Evolutionary conservation across 2,888 invertebrate species (phyloP).

Genomic region (Sesia bembeciformis): DNA sequence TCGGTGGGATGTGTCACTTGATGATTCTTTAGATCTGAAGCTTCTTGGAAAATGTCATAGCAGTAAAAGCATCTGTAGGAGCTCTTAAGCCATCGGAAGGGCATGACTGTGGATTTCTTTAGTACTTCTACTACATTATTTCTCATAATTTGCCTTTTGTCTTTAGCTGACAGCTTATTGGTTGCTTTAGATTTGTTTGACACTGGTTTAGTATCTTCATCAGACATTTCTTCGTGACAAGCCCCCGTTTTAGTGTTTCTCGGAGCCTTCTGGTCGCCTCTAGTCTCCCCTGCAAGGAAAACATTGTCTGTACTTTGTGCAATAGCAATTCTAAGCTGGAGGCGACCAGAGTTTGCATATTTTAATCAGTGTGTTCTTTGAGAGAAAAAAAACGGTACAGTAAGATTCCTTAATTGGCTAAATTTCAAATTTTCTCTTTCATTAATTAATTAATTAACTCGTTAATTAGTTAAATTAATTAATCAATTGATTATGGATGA

Average conservation of each 20-base stretch:
- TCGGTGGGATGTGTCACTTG: slow-evolving; percentile 38
- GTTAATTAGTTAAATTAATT: too few species aligned
- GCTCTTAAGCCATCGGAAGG: slow-evolving; percentile 61
- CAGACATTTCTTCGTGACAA: slow-evolving; percentile 1
- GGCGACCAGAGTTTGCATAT: slow-evolving; percentile 29
- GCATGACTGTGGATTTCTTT: slow-evolving; percentile 51
- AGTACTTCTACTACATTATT: slow-evolving; percentile 51
- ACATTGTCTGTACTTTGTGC: slow-evolving; percentile 13
- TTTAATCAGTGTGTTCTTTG: too few species aligned
- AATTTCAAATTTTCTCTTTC: too few species aligned
- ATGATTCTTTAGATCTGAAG: slow-evolving; percentile 45
- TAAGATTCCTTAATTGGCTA: too few species aligned
- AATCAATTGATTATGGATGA: too few species aligned
- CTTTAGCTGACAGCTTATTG: slow-evolving; percentile 25
- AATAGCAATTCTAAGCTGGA: slow-evolving; percentile 13
- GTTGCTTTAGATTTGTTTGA: not conserved
- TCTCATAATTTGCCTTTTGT: slow-evolving; percentile 49
- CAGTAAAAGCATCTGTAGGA: slow-evolving; percentile 65
- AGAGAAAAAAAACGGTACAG: too few species aligned
- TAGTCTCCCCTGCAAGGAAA: slow-evolving; percentile 61
- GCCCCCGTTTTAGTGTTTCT: slow-evolving; percentile 5
- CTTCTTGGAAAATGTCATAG: slow-evolving; percentile 62
- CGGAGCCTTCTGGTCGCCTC: slow-evolving; percentile 43
- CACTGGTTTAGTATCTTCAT: slow-evolving; percentile 2
- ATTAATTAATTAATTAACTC: too few species aligned